Conservation (phyloP, 2,888 invertebrate genomes). For the Drosophila lutescens region DNA sequence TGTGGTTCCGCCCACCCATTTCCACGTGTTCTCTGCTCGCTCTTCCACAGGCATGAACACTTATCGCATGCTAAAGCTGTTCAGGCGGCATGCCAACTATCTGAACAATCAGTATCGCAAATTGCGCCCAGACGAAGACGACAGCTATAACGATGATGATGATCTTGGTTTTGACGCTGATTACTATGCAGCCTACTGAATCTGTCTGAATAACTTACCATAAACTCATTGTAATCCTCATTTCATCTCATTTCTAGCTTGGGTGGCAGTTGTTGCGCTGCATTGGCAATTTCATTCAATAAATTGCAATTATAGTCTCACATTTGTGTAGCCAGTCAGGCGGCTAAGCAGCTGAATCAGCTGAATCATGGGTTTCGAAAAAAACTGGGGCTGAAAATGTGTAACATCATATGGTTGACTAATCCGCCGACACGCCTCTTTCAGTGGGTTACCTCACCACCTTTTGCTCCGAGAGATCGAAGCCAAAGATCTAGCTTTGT, state of each 20-base stretch:
- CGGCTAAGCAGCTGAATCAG: constrained; percentile 63
- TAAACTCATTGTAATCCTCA: constrained; percentile 56
- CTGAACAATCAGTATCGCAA: constrained; percentile 82
- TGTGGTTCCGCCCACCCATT: constrained; percentile 25
- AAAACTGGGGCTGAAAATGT: constrained; percentile 39
- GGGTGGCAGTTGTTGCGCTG: constrained; percentile 31
- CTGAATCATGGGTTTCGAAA: constrained; percentile 55
- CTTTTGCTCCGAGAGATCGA: constrained; percentile 58
- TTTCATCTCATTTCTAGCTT: constrained; percentile 32
- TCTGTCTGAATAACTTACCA: constrained; percentile 45
- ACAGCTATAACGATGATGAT: constrained; percentile 40
- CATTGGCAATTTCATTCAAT: constrained; percentile 39
- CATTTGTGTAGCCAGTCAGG: constrained; percentile 41
- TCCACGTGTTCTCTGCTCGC: constrained; percentile 44
- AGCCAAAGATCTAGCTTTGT: constrained; percentile 54
- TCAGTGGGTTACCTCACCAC: constrained; percentile 24
- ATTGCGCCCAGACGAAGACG: constrained; percentile 79
- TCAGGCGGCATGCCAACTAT: constrained; percentile 82
- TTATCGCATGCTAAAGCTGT: constrained; percentile 83
- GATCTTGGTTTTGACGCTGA: constrained; percentile 42
- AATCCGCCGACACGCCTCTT: constrained; percentile 64
- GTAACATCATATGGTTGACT: constrained; percentile 64
- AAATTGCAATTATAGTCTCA: constrained; percentile 63
- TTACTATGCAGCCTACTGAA: constrained; percentile 68
- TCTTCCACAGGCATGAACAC: constrained; percentile 83